Conservation (phyloP, 1,140 invertebrate genomes). For the Hyles euphorbiae region DNA sequence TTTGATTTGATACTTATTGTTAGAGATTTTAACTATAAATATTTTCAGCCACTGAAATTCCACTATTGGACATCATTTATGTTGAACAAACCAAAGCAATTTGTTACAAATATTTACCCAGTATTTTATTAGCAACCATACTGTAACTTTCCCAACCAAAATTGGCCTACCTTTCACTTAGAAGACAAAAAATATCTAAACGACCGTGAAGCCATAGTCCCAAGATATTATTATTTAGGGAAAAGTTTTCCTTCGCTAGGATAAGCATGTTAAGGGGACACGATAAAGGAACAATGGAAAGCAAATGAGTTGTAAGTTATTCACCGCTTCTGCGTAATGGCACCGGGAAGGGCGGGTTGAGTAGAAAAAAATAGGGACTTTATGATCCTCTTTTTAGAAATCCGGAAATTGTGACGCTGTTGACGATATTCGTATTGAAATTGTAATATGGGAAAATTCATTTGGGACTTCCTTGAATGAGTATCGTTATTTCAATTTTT, state of each 20-base stretch:
- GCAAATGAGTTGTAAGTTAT: slow-evolving; percentile 55
- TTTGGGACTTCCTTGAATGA: not conserved
- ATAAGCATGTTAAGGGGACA: slow-evolving; percentile 29
- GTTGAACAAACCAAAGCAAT: too few relatives aligned
- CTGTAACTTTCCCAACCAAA: too few relatives aligned
- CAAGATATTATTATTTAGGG: slow-evolving; percentile 19
- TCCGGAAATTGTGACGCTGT: slow-evolving; percentile 4
- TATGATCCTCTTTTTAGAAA: not conserved
- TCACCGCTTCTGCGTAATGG: slow-evolving; percentile 38
- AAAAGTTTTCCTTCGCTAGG: slow-evolving; percentile 15
- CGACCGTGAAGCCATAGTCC: slow-evolving; percentile 10
- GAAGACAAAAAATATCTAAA: not conserved
- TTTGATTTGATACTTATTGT: too few relatives aligned
- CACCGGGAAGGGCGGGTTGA: slow-evolving; percentile 18
- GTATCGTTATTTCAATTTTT: not conserved
- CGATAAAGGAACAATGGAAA: slow-evolving; percentile 48
- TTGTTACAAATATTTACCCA: too few relatives aligned
- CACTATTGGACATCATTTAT: too few relatives aligned
- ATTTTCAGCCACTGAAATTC: too few relatives aligned
- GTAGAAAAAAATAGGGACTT: slow-evolving; percentile 1
- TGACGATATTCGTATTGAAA: not conserved
- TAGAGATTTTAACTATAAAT: too few relatives aligned
- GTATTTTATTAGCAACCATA: too few relatives aligned
- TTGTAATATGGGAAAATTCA: not conserved
- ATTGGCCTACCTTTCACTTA: too few relatives aligned